Conservation (phyloP, 2,888 invertebrate genomes). For the Macaria liturata region DNA sequence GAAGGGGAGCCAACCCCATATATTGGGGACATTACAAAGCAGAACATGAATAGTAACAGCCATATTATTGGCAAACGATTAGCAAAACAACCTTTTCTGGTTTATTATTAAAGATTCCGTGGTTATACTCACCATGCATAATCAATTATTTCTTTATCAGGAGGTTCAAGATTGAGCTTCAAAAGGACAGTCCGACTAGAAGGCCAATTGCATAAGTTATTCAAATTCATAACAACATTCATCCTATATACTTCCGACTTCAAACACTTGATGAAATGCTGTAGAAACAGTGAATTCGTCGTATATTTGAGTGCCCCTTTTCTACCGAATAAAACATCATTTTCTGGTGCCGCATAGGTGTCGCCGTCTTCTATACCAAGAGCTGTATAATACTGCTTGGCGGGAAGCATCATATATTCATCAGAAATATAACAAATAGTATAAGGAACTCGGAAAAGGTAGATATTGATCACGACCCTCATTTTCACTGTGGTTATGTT, state of each 20-base stretch:
- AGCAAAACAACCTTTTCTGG: too few species aligned
- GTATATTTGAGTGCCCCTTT: slow-evolving; percentile 46
- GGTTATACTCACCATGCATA: slow-evolving; percentile 84
- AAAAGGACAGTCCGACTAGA: slow-evolving; percentile 53
- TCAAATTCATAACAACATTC: slow-evolving; percentile 58
- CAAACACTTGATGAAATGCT: slow-evolving; percentile 64
- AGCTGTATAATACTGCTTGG: slow-evolving; percentile 49
- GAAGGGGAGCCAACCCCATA: too few species aligned
- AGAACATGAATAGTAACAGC: too few species aligned
- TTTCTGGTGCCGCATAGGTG: slow-evolving; percentile 42
- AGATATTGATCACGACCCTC: slow-evolving; percentile 61
- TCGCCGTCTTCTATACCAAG: slow-evolving; percentile 56
- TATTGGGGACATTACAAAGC: too few species aligned
- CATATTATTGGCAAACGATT: too few species aligned
- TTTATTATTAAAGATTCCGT: too few species aligned
- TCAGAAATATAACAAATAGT: slow-evolving; percentile 61
- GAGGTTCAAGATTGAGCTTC: slow-evolving; percentile 80
- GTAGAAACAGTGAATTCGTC: slow-evolving; percentile 59
- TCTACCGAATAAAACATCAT: slow-evolving; percentile 35
- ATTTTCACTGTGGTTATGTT: slow-evolving; percentile 47
- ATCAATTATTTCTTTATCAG: slow-evolving; percentile 86
- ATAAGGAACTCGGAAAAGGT: slow-evolving; percentile 57
- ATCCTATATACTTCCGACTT: slow-evolving; percentile 59
- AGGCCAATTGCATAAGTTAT: slow-evolving; percentile 48
- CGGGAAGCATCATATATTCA: slow-evolving; percentile 51